Percentiles rank a stretch among this genome's conserved stretches.
Conservation (phyloP, 2,888 invertebrate species). For the Ypsolopha scabrella region DNA sequence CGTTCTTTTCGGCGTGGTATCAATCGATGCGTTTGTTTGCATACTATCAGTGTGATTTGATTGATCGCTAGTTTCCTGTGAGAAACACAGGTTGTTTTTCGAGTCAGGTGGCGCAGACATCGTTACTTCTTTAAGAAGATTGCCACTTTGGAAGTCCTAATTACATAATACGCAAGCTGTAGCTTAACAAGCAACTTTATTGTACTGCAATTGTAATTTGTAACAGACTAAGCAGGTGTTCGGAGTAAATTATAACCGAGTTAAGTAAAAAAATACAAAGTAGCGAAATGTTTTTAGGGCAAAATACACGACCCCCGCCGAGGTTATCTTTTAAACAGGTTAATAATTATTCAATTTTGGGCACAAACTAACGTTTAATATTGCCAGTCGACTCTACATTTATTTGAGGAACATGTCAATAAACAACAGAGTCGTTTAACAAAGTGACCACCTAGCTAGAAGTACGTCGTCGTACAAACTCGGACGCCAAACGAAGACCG, state of each 20-base stretch:
- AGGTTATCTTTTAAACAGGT: conserved; percentile 32
- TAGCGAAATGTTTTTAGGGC: conserved; percentile 35
- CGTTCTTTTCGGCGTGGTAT: conserved; percentile 41
- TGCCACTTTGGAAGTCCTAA: conserved; percentile 8
- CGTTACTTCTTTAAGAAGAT: conserved; percentile 14
- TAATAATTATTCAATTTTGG: conserved; percentile 14
- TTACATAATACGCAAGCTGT: conserved; percentile 11
- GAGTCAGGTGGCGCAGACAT: conserved; percentile 39
- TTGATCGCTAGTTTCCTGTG: conserved; percentile 58
- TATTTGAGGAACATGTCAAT: conserved; percentile 1
- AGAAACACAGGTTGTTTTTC: conserved; percentile 58
- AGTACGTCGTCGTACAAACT: background rate
- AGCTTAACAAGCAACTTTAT: too few relatives aligned
- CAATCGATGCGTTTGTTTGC: conserved; percentile 49
- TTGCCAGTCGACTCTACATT: background rate
- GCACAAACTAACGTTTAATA: conserved; percentile 2
- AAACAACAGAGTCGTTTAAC: conserved; percentile 2
- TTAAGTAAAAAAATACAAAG: conserved; percentile 20
- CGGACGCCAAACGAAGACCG: conserved; percentile 16
- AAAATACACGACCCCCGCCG: conserved; percentile 23
- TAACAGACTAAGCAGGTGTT: conserved; percentile 7
- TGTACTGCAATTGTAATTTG: background rate
- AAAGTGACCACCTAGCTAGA: conserved; percentile 1
- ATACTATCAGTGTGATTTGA: conserved; percentile 55
- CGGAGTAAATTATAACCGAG: conserved; percentile 11